Evolutionary conservation across 92 coral and sea anemone species (phyloP), one percentile per base, ranked within the genome.

Genomic region (Epizoanthus fatuus): DNA sequence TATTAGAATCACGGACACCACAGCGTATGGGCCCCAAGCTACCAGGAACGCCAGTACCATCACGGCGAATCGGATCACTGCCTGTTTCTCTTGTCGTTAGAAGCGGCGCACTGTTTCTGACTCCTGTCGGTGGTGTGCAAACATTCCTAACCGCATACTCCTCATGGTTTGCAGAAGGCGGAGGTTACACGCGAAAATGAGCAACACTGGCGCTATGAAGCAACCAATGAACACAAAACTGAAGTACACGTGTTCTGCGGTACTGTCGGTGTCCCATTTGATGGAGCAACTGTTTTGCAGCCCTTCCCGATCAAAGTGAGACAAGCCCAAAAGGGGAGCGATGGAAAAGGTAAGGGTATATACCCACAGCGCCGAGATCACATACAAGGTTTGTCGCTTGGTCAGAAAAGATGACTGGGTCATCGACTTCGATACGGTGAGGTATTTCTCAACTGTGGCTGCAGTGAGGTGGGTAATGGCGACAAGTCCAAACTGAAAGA

Each of bases 281-380:
- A 92, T 63, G n/a, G 95, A 89, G 72, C 95, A 92, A 3, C 91
- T 92, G 3, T 84, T 78, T 38, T 89, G 90, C 13, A 89, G 70
- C 39, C 90, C 92, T 55, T 92, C 95, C 17, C 67, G 74, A 19
- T 93, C 93, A 70, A 80, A 92, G 60, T 84, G 70, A 6, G 95
- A 85, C 86, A 92, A 71, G 9, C 95, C 95, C n/a, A 86, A 4
- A 39, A 92, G 17, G 37, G 95, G 95, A 1, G 90, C 67, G 1
- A 86, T 78, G 42, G 90, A 89, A 37, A 92, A 85, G n/a, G 66
- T 67, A 6, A 92, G 67, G 5, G 91, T 76, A 74, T 73, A 92
- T n/a, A 65, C 10, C 95, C 95, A 92, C 51, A 88, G 25, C 8
- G 57, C 90, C 7, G 71, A 59, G 35, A 92, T 84, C 25, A 81